Evolutionary conservation across 2,888 invertebrate genomes (phyloP), one percentile per base, ranked within the genome.

Genomic region (Phasia obesa): DNA sequence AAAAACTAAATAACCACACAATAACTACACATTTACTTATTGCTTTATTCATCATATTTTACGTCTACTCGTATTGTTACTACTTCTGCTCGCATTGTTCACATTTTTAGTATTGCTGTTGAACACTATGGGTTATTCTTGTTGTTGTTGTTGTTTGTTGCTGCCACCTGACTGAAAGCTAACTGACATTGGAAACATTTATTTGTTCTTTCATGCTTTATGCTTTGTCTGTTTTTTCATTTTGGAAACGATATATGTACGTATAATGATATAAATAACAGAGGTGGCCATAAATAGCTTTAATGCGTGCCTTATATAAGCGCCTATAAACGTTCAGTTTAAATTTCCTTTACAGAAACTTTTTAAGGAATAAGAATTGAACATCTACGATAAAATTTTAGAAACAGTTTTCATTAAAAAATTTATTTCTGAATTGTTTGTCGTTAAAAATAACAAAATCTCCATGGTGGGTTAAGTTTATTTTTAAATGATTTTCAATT

Each of bases 121-220:
- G 17, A 1, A 42, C 23, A 51, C 47, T 9, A 23, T 49, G 23
- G 23, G 27, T 71, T 53, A 25, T 42, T 71, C 35, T 44, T 60
- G 25, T 51, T 69, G 19, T 42, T 71, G 47, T 44, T 60, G 25
- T 51, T 69, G 51, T 42, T 27, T 17, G 35, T 9, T 73, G 25
- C n/a, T 65, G 65, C 49, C 51, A 62, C 64, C 55, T 73, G 59
- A 35, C 19, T 60, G 64, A 49, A 53, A 49, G 31, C 47, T 70
- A 70, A 35, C 67, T 77, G 77, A 77, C 77, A 82, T 78, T 78
- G 73, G 62, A 55, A 77, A 64, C 73, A 21, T 64, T 57, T 77
- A 71, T 76, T 77, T 73, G 57, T 60, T 77, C 25, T 69, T 27
- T 59, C 0, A 21, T 31, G 23, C 9, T 47, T 53, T 51, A n/a